Base-by-base conservation (phyloP, 2,113 vertebrate genomes). In the Callopanchax toddi region DNA sequence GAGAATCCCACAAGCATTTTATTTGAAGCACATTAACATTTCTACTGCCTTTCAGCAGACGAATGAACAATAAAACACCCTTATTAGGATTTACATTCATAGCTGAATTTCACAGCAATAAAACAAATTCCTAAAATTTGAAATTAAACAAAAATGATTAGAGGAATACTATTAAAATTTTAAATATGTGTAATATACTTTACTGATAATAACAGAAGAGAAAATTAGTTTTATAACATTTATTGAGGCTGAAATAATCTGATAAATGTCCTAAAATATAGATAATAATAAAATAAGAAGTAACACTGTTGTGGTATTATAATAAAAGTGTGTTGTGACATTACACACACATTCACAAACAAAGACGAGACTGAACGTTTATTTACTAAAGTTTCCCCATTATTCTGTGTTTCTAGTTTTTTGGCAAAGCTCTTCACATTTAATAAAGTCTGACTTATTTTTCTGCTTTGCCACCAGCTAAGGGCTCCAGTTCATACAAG, bases 221-320 rank as follows among this genome's bases (percentile, higher is more conserved):
- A 23, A 32, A 17, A 62, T 60, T 5, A 25, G 9, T 29, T 36
- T 67, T 25, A 18, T 51, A 58, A 9, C 8, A 39, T 58, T 65
- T 1, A 6, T 18, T 15, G 29, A 62, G 51, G 70, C 7, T 45
- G 4, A 36, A 56, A 78, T 42, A 0, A 40, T 48, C 6, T 45
- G 13, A 8, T 11, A 11, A 18, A 60, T 37, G 17, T 25, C 56
- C 39, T 52, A 2, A 32, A 56, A 3, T 20, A 62, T 7, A 21
- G 32, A 39, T 21, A 23, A 5, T 39, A 18, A 52, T 26, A 65
- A 48, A 60, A 59, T 2, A 52, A 55, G 58, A 37, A 43, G 15
- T 89, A 89, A 89, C 75, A 89, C 87, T 87, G 83, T 50, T 46
- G 63, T 48, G 79, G 83, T 82, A 79, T 72, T 42, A 61, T 43